These are phyloP conservation scores for Drosophila kikkawai DNA, from an alignment of 1,140 invertebrate species.

Conservation along the genomic window DNA sequence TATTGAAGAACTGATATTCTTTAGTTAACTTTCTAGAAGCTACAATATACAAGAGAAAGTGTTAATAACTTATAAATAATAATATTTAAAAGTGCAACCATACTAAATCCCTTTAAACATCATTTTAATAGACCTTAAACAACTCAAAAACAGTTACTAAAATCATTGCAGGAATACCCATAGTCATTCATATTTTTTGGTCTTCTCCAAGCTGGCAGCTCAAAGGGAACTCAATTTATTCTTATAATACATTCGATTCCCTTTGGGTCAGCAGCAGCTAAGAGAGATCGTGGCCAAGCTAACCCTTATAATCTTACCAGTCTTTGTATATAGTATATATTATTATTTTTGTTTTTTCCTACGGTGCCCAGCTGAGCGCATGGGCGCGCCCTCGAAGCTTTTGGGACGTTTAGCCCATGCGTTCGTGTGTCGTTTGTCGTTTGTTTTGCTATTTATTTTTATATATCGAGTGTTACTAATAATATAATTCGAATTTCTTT, in stretches of 20 bases:
- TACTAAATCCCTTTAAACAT: not conserved
- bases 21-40: not conserved
- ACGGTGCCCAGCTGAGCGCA: conserved; percentile 85
- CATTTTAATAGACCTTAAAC: not conserved
- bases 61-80: not conserved
- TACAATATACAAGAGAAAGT: not conserved
- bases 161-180: conserved; percentile 19
- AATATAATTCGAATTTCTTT: conserved; percentile 78
- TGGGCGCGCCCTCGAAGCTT: conserved; percentile 86
- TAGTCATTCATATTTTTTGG: conserved; percentile 24
- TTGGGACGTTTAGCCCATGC: conserved; percentile 90
- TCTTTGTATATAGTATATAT: conserved; percentile 58
- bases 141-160: not conserved
- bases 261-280: not conserved
- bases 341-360: conserved; percentile 66
- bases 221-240: conserved; percentile 7
- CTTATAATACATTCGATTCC: not conserved
- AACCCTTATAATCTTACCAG: conserved; percentile 54
- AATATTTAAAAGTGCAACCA: not conserved
- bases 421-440: conserved; percentile 91
- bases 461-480: conserved; percentile 75
- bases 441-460: conserved; percentile 82
- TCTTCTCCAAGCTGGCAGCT: conserved; percentile 2
- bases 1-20: not conserved
- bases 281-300: conserved; percentile 24